Evolutionary conservation across 2,797 vertebrate species (phyloP).

Genomic region (Oreortyx pictus): DNA sequence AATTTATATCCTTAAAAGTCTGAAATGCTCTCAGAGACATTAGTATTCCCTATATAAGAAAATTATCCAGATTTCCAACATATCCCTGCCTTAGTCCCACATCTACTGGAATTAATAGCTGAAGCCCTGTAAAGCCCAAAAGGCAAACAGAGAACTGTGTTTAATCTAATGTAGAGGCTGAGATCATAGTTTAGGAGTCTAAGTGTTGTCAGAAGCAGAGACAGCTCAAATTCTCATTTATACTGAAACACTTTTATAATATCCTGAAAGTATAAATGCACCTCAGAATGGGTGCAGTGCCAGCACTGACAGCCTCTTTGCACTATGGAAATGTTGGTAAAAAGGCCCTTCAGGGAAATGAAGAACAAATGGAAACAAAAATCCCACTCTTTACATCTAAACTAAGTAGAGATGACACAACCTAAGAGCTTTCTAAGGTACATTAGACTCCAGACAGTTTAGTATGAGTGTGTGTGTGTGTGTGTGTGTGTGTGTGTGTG

Average conservation of each 20-base stretch:
- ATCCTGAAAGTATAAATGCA: neutral
- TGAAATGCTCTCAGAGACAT: slow-evolving; percentile 45
- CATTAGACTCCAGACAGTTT: neutral
- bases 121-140: slow-evolving; percentile 11
- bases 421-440: neutral
- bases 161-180: slow-evolving; percentile 34
- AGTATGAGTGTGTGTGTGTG: neutral
- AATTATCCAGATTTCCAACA: slow-evolving; percentile 41
- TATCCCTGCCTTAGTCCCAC: slow-evolving; percentile 11
- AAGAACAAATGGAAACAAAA: slow-evolving; percentile 31
- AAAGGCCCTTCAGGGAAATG: neutral
- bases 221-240: slow-evolving; percentile 38
- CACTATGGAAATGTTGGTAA: neutral
- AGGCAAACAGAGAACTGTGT: slow-evolving; percentile 2
- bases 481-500: neutral
- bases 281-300: neutral
- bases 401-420: neutral
- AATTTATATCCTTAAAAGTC: slow-evolving; percentile 44
- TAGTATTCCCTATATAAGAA: slow-evolving; percentile 12
- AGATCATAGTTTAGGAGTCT: slow-evolving; percentile 23
- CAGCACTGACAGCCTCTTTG: neutral
- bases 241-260: neutral
- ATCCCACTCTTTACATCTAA: neutral
- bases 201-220: slow-evolving; percentile 35
- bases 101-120: slow-evolving; percentile 43